Evolutionary conservation across 2,888 invertebrate species (phyloP).

Genomic region (Iphiclides podalirius): DNA sequence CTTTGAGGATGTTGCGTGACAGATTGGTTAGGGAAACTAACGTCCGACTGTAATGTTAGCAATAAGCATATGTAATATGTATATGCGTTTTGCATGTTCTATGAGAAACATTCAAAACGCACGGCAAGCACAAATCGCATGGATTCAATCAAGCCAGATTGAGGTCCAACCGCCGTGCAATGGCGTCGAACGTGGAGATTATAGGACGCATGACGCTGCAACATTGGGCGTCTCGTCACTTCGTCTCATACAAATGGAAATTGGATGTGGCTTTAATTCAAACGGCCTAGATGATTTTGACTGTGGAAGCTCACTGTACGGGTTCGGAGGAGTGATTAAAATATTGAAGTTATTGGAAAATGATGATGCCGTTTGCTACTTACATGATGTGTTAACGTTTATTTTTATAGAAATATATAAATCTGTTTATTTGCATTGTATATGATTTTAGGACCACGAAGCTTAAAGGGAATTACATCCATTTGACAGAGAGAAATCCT

Average conservation of each 20-base stretch:
- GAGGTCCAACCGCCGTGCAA: conserved; percentile 44
- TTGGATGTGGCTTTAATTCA: conserved; percentile 58
- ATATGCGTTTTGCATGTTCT: too few species aligned
- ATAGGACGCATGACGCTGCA: conserved; percentile 68
- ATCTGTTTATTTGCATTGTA: not conserved
- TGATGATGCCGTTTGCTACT: too few species aligned
- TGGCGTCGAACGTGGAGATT: conserved; percentile 43
- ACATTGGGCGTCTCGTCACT: conserved; percentile 48
- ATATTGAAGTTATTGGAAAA: too few species aligned
- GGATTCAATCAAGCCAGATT: conserved; percentile 71
- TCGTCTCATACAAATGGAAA: conserved; percentile 62
- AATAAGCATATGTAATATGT: too few species aligned
- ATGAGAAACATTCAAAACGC: conserved; percentile 47
- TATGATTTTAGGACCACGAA: too few species aligned
- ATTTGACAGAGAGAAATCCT: not conserved
- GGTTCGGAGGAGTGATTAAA: too few species aligned
- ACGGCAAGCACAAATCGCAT: conserved; percentile 52
- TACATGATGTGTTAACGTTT: too few species aligned
- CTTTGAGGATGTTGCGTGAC: too few species aligned
- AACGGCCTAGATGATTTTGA: not conserved
- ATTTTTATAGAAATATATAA: too few species aligned
- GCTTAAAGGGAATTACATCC: too few species aligned
- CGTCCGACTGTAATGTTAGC: too few species aligned
- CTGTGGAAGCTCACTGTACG: not conserved
- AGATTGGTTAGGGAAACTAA: too few species aligned